Percentiles rank a stretch among this genome's conserved stretches.
These are phyloP conservation scores for Tipula confusa DNA, from an alignment of 2,888 invertebrate genomes.

Conservation along the genomic window DNA sequence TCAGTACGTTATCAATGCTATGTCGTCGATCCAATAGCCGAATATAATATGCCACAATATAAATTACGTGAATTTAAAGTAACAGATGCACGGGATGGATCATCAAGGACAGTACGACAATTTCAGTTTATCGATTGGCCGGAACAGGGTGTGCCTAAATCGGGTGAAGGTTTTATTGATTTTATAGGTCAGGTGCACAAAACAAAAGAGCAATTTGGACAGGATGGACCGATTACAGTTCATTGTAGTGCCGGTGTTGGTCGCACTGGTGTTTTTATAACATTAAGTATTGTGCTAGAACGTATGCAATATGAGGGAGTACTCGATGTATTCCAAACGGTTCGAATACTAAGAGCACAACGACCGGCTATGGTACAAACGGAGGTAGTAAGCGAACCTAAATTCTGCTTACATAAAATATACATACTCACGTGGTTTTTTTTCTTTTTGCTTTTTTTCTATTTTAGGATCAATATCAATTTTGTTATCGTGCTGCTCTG, in stretches of 20 bases:
- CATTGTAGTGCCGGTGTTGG: conserved; percentile 99
- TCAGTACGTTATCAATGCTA: conserved; percentile 96
- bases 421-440: conserved; percentile 52
- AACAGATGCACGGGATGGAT: conserved; percentile 95
- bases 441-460: conserved; percentile 35
- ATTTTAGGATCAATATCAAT: conserved; percentile 95
- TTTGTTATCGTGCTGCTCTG: conserved; percentile 97
- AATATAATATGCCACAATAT: conserved; percentile 99
- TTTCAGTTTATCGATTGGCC: conserved; percentile 98
- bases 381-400: conserved; percentile 61
- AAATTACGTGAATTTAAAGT: conserved; percentile 97
- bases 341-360: conserved; percentile 95
- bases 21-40: conserved; percentile 98
- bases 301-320: conserved; percentile 99
- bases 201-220: conserved; percentile 99
- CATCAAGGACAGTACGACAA: conserved; percentile 90
- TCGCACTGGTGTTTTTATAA: conserved; percentile 97
- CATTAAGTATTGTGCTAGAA: conserved; percentile 95
- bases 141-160: conserved; percentile 94
- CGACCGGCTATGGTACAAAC: conserved; percentile 99
- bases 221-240: conserved; percentile 98
- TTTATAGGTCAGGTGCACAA: conserved; percentile 99
- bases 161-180: conserved; percentile 98
- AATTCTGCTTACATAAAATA: background rate
- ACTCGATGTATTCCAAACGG: conserved; percentile 98